Evolutionary conservation across 2,888 invertebrate genomes (phyloP).

Genomic region (Apodemia mormo): DNA sequence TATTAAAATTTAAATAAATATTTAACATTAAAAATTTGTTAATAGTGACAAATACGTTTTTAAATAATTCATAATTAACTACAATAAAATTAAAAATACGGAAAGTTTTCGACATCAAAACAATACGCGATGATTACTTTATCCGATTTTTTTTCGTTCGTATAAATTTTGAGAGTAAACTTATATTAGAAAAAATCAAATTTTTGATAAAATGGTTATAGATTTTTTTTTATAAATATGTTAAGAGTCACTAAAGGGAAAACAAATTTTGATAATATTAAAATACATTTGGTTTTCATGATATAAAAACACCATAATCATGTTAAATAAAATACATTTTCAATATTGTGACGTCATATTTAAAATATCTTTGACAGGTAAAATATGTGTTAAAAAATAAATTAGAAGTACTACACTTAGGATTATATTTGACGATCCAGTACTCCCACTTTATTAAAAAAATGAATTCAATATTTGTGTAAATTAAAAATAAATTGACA

Average conservation of each 20-base stretch:
- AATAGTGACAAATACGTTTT: too few relatives aligned
- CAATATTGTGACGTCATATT: not conserved
- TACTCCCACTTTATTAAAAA: not conserved
- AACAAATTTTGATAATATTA: not conserved
- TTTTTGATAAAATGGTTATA: too few relatives aligned
- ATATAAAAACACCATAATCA: not conserved
- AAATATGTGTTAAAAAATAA: not conserved
- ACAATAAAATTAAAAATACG: not conserved
- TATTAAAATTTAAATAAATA: not conserved
- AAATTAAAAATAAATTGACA: not conserved
- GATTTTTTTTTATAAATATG: too few relatives aligned
- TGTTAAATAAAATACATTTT: not conserved
- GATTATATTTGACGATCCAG: not conserved
- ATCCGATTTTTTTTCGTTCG: too few relatives aligned
- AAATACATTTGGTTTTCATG: not conserved
- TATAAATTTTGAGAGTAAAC: too few relatives aligned
- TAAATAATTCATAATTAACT: not conserved
- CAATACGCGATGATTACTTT: not conserved
- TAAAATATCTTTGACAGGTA: not conserved
- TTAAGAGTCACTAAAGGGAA: too few relatives aligned
- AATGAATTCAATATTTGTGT: not conserved
- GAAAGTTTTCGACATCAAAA: not conserved
- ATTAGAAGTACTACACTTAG: not conserved
- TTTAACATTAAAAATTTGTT: too few relatives aligned
- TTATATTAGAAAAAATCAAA: too few relatives aligned